Conservation (phyloP, 2,797 vertebrate species). For the Anguilla marmorata region DNA sequence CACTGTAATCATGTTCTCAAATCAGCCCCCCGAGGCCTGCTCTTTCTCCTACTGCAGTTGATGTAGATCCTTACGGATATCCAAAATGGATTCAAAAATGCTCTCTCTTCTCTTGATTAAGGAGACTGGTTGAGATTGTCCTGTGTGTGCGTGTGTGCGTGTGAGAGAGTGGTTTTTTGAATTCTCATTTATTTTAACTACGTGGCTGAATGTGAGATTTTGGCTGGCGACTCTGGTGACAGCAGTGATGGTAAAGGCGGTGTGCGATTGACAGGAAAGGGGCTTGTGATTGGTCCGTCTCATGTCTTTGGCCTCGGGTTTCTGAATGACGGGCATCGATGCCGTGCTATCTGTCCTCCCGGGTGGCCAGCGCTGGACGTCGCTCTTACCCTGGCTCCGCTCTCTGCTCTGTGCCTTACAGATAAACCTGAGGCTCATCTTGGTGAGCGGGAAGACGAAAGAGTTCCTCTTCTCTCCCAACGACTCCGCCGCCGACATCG, state of each 20-base stretch:
- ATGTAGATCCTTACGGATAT: background rate
- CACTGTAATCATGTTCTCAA: conserved; percentile 17
- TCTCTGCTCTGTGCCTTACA: conserved; percentile 60
- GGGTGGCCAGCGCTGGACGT: conserved; percentile 17
- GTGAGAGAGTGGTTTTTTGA: background rate
- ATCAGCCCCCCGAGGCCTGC: background rate
- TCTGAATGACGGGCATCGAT: background rate
- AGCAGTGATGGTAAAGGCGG: background rate
- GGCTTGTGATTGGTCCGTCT: conserved; percentile 29
- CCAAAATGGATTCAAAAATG: conserved; percentile 7
- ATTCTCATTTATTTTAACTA: background rate
- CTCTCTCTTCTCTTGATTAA: background rate
- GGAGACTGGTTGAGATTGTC: background rate
- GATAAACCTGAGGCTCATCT: conserved; percentile 97
- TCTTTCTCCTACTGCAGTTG: background rate
- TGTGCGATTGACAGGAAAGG: background rate
- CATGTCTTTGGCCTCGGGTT: background rate
- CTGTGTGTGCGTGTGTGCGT: background rate
- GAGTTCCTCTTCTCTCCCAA: conserved; percentile 96
- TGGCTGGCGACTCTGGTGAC: background rate
- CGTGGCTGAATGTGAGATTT: background rate
- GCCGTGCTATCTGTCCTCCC: background rate
- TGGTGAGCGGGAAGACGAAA: conserved; percentile 98
- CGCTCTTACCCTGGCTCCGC: conserved; percentile 45
- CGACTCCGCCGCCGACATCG: conserved; percentile 93